These are phyloP conservation scores for Paratrypauchen microcephalus DNA, from an alignment of 2,797 vertebrate species.

Conservation along the genomic window DNA sequence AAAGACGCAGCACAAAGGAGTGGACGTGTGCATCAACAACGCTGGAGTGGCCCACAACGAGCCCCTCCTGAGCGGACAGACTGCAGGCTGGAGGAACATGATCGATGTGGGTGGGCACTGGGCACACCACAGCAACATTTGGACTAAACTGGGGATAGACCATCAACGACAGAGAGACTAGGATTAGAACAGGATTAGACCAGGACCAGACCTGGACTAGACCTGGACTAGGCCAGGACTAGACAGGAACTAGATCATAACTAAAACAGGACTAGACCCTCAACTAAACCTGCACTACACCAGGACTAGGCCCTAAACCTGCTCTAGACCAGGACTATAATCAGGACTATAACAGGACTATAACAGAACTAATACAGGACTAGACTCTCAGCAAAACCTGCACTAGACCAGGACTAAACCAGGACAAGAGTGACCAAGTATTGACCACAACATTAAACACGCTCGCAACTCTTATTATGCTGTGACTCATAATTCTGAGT, in stretches of 20 bases:
- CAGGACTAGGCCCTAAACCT: too few relatives aligned
- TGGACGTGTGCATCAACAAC: slow-evolving; percentile 96
- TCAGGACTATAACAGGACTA: too few relatives aligned
- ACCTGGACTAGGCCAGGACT: too few relatives aligned
- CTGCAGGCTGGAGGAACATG: slow-evolving; percentile 93
- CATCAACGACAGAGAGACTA: neutral
- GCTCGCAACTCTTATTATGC: too few relatives aligned
- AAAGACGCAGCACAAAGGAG: slow-evolving; percentile 87
- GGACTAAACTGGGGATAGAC: neutral
- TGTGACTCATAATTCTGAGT: too few relatives aligned
- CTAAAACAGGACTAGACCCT: neutral
- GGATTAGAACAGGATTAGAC: neutral
- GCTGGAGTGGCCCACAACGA: slow-evolving; percentile 89
- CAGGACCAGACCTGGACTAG: too few relatives aligned
- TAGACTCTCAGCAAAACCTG: neutral
- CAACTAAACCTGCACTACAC: neutral
- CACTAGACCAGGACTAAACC: too few relatives aligned
- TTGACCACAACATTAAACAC: too few relatives aligned
- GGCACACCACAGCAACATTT: neutral
- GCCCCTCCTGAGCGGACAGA: slow-evolving; percentile 87
- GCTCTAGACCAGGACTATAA: neutral
- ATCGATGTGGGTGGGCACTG: slow-evolving; percentile 84
- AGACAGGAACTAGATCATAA: neutral
- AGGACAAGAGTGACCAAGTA: too few relatives aligned
- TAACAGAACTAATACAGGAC: neutral